A percentile compares a stretch with the other conserved stretches of the same genome.
phyloP scores from a whole-genome alignment of 2,888 invertebrate species.

The Apantesis nais region DNA sequence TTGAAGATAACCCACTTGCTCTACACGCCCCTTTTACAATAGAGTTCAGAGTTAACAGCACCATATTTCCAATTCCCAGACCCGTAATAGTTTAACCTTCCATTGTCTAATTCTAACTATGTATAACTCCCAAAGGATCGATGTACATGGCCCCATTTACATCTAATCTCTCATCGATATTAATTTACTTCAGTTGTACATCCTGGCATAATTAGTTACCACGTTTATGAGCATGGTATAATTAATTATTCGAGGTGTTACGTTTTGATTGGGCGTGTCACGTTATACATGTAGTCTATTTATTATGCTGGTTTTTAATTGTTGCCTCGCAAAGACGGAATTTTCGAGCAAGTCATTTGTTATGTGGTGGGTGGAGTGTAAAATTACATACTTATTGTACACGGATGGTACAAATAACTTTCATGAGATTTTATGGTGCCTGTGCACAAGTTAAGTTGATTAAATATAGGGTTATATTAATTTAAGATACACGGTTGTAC shows the following conservation, averaged over 20 bases:
- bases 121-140: constrained; percentile 20
- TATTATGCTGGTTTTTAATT: constrained; percentile 12
- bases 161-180: constrained; percentile 34
- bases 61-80: neutral
- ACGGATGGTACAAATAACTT: neutral
- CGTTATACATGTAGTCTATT: constrained; percentile 1
- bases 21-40: neutral
- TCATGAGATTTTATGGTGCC: neutral
- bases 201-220: constrained; percentile 46
- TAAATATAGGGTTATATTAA: neutral
- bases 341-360: constrained; percentile 7
- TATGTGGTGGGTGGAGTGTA: neutral
- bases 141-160: constrained; percentile 13
- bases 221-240: constrained; percentile 31
- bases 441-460: neutral
- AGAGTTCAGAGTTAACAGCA: neutral
- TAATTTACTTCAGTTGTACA: constrained; percentile 40
- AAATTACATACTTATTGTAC: neutral
- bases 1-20: neutral
- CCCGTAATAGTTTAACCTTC: constrained; percentile 5
- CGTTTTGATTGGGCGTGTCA: constrained; percentile 19
- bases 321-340: constrained; percentile 4
- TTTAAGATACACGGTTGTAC: neutral
- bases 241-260: constrained; percentile 29
- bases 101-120: neutral